phyloP scores from a whole-genome alignment of 2,888 invertebrate species.

The Dendrolimus houi region DNA sequence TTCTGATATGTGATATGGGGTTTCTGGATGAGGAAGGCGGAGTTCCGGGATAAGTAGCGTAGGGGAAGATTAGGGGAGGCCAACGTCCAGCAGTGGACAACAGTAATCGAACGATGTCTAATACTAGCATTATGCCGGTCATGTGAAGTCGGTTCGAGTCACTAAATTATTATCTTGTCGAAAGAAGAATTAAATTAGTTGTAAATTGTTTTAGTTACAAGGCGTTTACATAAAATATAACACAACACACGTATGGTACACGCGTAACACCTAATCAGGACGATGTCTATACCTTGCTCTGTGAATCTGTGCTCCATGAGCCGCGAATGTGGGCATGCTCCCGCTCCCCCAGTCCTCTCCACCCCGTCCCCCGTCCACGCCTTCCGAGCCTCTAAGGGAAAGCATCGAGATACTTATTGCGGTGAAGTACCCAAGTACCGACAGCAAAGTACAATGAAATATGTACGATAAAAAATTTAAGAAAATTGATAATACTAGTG shows the following conservation, averaged over 20 bases:
- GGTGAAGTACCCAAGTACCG: background rate
- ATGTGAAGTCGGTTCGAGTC: too few species aligned
- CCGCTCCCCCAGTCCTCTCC: background rate
- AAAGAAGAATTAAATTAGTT: too few species aligned
- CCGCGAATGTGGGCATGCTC: slow-evolving; percentile 22
- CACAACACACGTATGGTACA: slow-evolving; percentile 6
- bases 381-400: background rate
- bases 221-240: background rate
- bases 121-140: too few species aligned
- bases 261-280: slow-evolving; percentile 7
- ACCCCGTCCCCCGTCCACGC: background rate
- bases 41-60: too few species aligned
- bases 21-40: too few species aligned
- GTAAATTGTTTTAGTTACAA: too few species aligned
- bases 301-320: slow-evolving; percentile 51
- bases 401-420: background rate
- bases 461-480: background rate
- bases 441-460: background rate
- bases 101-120: too few species aligned
- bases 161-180: too few species aligned
- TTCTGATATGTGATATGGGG: too few species aligned
- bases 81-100: too few species aligned
- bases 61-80: too few species aligned
- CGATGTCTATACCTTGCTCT: slow-evolving; percentile 8
- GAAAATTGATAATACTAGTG: too few species aligned